Evolutionary conservation across 1,140 invertebrate species (phyloP).

Genomic region (Drosophila azteca): DNA sequence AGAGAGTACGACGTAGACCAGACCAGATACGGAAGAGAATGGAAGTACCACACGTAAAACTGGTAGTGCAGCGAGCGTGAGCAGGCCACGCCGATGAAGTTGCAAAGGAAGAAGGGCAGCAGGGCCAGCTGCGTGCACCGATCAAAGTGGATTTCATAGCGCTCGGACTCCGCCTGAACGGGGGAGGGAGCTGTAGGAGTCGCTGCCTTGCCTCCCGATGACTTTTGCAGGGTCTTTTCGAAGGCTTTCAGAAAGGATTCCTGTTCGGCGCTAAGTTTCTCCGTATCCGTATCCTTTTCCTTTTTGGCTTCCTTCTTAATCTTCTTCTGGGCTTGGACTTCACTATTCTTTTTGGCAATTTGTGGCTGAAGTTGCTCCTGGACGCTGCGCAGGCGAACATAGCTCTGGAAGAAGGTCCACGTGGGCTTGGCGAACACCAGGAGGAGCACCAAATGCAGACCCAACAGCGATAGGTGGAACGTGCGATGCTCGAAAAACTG

Average conservation of each 20-base stretch:
- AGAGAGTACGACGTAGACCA: constrained; percentile 88
- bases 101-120: constrained; percentile 94
- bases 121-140: constrained; percentile 90
- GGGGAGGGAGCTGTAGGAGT: constrained; percentile 3
- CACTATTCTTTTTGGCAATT: constrained; percentile 85
- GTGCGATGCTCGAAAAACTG: constrained; percentile 91
- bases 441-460: constrained; percentile 90
- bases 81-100: constrained; percentile 96
- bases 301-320: constrained; percentile 48
- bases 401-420: constrained; percentile 86
- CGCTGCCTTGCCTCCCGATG: constrained; percentile 57
- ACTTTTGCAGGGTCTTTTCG: constrained; percentile 85
- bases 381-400: constrained; percentile 88
- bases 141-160: constrained; percentile 86
- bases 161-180: constrained; percentile 53
- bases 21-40: constrained; percentile 96
- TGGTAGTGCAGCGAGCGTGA: constrained; percentile 99
- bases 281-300: constrained; percentile 70
- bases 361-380: constrained; percentile 85
- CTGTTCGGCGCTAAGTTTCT: constrained; percentile 85
- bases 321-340: constrained; percentile 84
- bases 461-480: constrained; percentile 93
- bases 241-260: constrained; percentile 86
- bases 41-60: constrained; percentile 99
- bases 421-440: constrained; percentile 86